Conservation (phyloP, 2,797 vertebrate genomes). For the Fistularia tabacaria region DNA sequence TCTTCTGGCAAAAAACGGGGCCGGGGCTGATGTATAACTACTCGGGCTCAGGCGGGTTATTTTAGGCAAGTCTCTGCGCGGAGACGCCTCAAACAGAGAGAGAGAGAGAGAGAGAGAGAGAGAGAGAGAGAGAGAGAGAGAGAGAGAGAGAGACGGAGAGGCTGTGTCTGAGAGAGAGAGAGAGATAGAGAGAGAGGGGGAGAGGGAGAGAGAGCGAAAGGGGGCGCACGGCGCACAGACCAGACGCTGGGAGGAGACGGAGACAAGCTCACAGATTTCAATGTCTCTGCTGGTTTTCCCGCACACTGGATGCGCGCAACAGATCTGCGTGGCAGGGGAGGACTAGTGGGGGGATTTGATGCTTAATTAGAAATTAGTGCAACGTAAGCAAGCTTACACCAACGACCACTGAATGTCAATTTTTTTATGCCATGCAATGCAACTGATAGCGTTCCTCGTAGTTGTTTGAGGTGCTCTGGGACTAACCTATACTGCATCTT, state of each 20-base stretch:
- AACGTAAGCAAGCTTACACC: slow-evolving; percentile 12
- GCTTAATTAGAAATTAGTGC: slow-evolving; percentile 25
- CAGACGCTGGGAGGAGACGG: slow-evolving; percentile 15
- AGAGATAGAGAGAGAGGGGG: slow-evolving; percentile 44
- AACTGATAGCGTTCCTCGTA: slow-evolving; percentile 24
- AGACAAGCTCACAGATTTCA: slow-evolving; percentile 53
- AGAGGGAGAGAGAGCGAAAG: slow-evolving; percentile 54
- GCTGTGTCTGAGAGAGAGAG: slow-evolving; percentile 65
- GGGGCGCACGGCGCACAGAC: slow-evolving; percentile 9
- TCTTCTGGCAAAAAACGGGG: slow-evolving; percentile 80
- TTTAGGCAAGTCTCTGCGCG: slow-evolving; percentile 70
- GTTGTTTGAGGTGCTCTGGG: slow-evolving; percentile 41
- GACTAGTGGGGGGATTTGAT: slow-evolving; percentile 21
- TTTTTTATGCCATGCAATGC: slow-evolving; percentile 42
- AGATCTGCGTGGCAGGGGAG: slow-evolving; percentile 38
- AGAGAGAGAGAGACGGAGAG: slow-evolving; percentile 40
- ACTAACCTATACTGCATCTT: slow-evolving; percentile 14
- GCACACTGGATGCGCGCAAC: slow-evolving; percentile 55
- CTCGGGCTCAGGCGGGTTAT: slow-evolving; percentile 69
- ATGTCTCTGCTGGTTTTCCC: slow-evolving; percentile 24
- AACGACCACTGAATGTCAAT: slow-evolving; percentile 2
- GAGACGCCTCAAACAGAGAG: slow-evolving; percentile 64
- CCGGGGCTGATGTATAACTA: slow-evolving; percentile 62
- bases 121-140: background rate
- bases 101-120: slow-evolving; percentile 33